Evolutionary conservation across 1,140 invertebrate species (phyloP), one percentile per base, ranked within the genome.

Genomic region (Lepeophtheirus salmonis): DNA sequence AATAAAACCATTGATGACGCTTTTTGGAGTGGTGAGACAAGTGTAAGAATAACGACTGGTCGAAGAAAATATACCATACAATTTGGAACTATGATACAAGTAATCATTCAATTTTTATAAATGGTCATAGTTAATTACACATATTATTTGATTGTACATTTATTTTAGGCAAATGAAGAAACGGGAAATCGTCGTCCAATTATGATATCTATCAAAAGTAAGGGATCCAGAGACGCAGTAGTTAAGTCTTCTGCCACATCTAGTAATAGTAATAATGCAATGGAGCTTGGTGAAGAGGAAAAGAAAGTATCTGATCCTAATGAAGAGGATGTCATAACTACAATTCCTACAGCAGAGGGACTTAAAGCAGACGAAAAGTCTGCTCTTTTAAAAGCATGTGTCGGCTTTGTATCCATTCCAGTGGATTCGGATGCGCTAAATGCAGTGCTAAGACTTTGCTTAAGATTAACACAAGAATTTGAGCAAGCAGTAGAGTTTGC

Each of bases 1-100:
- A 89, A 89, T 68, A 80, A 83, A 66, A 72, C 80, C 0, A 89
- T 90, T 26, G 84, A 89, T 66, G 82, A 86, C 64, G 84, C 86
- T 0, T 90, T 87, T 67, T 81, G 79, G 72, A 75, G 76, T 56
- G 85, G 85, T 0, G 84, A 89, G 63, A 75, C 75, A 21, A 81
- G 75, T 66, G 77, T 85, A 0, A 73, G 81, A 64, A 83, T 89
- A 63, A 78, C 77, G 21, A 84, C 82, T 65, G 82, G 83, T 0
- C 70, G 86, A 16, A 75, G 86, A 65, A 73, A 82, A 41, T 90
- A 89, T 67, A 79, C 81, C 0, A 82, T 89, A 6, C 83, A 83
- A 30, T 86, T 89, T 66, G 80, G 77, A 20, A 80, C 80, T 56
- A 89, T 89, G 86, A 78, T 84, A 1, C 85, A 88, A 74, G 80